Evolutionary conservation across 2,888 invertebrate species (phyloP), one percentile per base, ranked within the genome.

Genomic region (Limulus polyphemus): DNA sequence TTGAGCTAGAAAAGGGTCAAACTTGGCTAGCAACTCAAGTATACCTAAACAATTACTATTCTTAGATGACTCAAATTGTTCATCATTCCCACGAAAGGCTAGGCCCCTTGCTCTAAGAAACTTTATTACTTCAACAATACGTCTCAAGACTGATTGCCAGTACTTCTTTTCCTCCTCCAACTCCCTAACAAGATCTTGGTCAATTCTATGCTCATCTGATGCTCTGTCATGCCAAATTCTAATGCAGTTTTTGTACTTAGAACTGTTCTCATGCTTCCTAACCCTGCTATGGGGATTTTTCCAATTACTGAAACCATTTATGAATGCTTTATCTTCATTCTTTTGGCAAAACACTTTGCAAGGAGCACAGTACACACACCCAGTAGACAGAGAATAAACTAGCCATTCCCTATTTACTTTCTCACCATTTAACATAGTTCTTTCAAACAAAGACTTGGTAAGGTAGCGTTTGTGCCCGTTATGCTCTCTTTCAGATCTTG

Each of bases 21-120:
- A 74, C 58, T 73, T 63, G 10, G 73, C 68, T 47, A 73, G 56
- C 16, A 73, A 61, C 67, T 74, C 72, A 11, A 73, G 13, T 71
- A n/a, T n/a, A n/a, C n/a, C n/a, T n/a, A n/a, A 58, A 65, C 69
- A 73, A 61, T 74, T 74, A 51, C 73, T 71, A 69, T 70, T 73
- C 49, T 69, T 56, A 47, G 47, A 49, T 11, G 62, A 62, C 49
- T 69, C 69, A 65, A 74, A 69, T 50, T 57, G 69, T 65, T 74
- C 71, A 60, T 65, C 56, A 14, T 63, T 55, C 52, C 71, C 72
- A 62, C 70, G 57, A 64, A 73, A 72, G 47, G 72, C 62, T 17
- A 74, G 61, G n/a, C 70, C 70, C 14, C 71, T 67, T 47, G 62
- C 57, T 32, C 67, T 64, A 50, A 73, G 60, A 56, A 65, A 63